Evolutionary conservation across 1,140 invertebrate genomes (phyloP).

Genomic region (Drosophila lacertosa): DNA sequence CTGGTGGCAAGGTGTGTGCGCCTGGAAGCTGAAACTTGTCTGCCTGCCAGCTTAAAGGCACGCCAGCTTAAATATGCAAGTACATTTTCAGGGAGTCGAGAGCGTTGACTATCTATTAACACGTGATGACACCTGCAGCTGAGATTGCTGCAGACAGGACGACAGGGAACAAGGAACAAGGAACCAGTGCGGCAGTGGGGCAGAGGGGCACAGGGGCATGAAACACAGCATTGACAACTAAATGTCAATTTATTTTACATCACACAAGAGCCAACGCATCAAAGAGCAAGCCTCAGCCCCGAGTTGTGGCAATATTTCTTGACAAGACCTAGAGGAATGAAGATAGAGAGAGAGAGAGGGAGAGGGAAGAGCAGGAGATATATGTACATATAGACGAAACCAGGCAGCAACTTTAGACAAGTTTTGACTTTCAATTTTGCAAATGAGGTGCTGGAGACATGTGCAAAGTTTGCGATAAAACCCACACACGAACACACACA

Average conservation of each 20-base stretch:
- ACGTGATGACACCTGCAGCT: conserved; percentile 67
- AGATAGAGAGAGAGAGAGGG: neutral
- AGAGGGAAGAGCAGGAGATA: neutral
- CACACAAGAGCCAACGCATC: conserved; percentile 52
- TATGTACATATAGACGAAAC: neutral
- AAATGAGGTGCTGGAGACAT: conserved; percentile 78
- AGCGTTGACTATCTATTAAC: conserved; percentile 74
- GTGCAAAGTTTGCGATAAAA: conserved; percentile 68
- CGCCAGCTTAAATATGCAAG: conserved; percentile 77
- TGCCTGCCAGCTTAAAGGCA: conserved; percentile 20
- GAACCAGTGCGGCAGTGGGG: too few species aligned
- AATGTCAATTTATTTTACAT: conserved; percentile 80
- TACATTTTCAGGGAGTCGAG: conserved; percentile 52
- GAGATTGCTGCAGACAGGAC: conserved; percentile 27
- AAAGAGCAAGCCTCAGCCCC: conserved; percentile 16
- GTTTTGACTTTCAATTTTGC: conserved; percentile 81
- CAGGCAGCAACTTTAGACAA: conserved; percentile 62
- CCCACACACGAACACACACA: conserved; percentile 12
- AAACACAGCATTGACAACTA: conserved; percentile 62
- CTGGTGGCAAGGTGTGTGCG: neutral
- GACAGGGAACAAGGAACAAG: too few species aligned
- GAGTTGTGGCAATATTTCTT: neutral
- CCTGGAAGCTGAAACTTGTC: neutral
- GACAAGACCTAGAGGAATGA: too few species aligned
- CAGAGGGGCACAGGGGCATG: neutral